Conservation (phyloP, 2,888 invertebrate genomes). For the Epinotia ramella region DNA sequence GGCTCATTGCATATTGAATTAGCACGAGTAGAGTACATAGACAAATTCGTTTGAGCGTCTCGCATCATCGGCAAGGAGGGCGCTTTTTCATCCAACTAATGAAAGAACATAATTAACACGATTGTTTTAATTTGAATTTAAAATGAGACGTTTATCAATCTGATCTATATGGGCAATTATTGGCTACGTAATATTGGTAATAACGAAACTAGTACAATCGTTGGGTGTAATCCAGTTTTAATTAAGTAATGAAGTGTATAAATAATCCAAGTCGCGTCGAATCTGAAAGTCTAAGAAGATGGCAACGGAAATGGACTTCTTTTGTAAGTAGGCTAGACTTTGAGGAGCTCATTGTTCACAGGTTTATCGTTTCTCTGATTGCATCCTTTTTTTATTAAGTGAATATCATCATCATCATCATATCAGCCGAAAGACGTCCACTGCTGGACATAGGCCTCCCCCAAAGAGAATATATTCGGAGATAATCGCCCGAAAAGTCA, state of each 20-base stretch:
- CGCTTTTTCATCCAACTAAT: background rate
- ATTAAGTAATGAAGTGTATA: background rate
- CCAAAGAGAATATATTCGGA: too few relatives aligned
- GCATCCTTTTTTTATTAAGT: background rate
- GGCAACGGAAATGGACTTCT: too few relatives aligned
- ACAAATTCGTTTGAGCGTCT: conserved; percentile 12
- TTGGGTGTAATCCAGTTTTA: background rate
- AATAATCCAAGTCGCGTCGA: too few relatives aligned
- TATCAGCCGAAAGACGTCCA: too few relatives aligned
- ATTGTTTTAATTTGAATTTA: conserved; percentile 29
- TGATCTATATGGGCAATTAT: conserved; percentile 19
- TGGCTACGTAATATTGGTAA: conserved; percentile 24
- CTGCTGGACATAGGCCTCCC: too few relatives aligned
- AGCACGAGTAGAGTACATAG: background rate
- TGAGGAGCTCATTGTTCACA: too few relatives aligned
- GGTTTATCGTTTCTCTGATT: background rate
- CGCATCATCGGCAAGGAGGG: conserved; percentile 11
- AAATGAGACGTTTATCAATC: conserved; percentile 37
- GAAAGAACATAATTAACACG: conserved; percentile 20
- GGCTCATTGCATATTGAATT: background rate
- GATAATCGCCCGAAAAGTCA: too few relatives aligned
- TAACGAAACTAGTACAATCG: conserved; percentile 23
- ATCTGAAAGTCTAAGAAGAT: too few relatives aligned
- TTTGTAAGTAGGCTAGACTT: too few relatives aligned
- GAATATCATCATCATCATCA: too few relatives aligned